Base-by-base conservation (phyloP, 1,140 invertebrate species). In the Drosophila azteca region DNA sequence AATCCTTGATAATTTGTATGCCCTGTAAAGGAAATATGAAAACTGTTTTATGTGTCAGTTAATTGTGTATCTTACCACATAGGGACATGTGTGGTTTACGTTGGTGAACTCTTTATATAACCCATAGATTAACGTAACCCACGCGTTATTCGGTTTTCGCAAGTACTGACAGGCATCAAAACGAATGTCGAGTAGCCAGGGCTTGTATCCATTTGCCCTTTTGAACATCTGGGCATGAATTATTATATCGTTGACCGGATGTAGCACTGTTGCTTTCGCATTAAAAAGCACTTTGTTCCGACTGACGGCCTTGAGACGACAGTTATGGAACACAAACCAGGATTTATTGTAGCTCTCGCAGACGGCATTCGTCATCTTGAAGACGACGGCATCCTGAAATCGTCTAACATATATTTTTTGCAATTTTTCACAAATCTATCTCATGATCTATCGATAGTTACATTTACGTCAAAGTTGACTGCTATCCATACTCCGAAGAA, bases 61-160 rank as follows among this genome's bases (percentile, higher is more conserved):
- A 4, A 13, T 15, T 9, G 22, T 51, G 52, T 39, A 13, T 39
- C 66, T 48, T 62, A 46, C 69, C 17, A 53, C 8, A 61, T 22
- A 66, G 0, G 76, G 76, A 22, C 76, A 76, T 0, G 67, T 43
- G 24, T 76, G 67, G 4, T 78, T 77, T 0, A 76, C 43, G 13
- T 71, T 76, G 2, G 57, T n/a, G 39, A 67, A 76, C 0, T 78
- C 58, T 8, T 72, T 66, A 15, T 63, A 55, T 0, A 77, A 11
- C 5, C n/a, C 45, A 1, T 29, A 77, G 1, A 72, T 3, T 0
- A 72, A 3, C 22, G 49, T 73, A 0, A 1, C 59, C n/a, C n/a
- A n/a, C 9, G 45, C 0, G 1, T 72, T 0, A 26, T 26, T 5
- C 0, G 20, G 3, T 0, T 22, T 31, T 7, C 15, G 51, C 0